Evolutionary conservation across 2,888 invertebrate species (phyloP).

Genomic region (Temnothorax ravouxi): DNA sequence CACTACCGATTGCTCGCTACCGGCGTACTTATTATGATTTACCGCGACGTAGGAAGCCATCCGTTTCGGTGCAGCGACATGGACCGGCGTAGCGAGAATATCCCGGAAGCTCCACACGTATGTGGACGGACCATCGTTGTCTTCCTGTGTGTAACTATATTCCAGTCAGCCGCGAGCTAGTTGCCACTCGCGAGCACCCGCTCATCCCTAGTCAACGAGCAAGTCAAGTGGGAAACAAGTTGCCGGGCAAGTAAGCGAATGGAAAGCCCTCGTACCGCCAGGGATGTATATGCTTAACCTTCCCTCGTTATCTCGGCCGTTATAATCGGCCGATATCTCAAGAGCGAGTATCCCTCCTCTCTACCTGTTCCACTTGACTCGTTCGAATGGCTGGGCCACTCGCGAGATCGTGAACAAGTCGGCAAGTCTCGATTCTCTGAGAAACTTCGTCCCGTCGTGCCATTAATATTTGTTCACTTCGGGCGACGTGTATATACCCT

Average conservation of each 20-base stretch:
- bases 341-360: background rate
- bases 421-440: background rate
- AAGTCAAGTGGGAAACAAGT: slow-evolving; percentile 37
- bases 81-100: background rate
- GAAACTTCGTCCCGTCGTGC: slow-evolving; percentile 2
- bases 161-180: background rate
- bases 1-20: background rate
- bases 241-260: slow-evolving; percentile 25
- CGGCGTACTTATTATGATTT: slow-evolving; percentile 12
- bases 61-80: background rate
- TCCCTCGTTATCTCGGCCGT: slow-evolving; percentile 29
- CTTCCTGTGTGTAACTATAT: background rate
- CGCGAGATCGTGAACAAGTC: background rate
- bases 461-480: slow-evolving; percentile 25
- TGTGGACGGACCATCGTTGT: background rate
- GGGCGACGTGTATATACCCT: background rate
- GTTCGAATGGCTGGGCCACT: background rate
- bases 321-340: slow-evolving; percentile 28
- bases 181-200: slow-evolving; percentile 20
- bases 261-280: slow-evolving; percentile 16
- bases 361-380: background rate
- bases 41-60: background rate
- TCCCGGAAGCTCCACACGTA: background rate
- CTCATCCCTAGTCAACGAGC: slow-evolving; percentile 29
- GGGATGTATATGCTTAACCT: background rate